Conservation (phyloP, 2,797 vertebrate species). For the Poeciliopsis infans region DNA sequence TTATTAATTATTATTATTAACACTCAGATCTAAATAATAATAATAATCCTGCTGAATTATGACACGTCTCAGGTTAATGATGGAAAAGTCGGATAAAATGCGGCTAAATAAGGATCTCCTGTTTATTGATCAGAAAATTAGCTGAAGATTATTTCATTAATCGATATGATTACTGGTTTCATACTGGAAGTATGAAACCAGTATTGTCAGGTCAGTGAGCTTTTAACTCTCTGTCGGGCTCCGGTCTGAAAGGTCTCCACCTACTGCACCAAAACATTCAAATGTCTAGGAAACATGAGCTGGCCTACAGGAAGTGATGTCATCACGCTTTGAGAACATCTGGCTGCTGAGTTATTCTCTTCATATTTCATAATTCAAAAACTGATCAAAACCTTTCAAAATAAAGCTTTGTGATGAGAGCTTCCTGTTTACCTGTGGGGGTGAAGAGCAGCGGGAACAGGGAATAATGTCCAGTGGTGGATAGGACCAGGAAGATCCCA, state of each 20-base stretch:
- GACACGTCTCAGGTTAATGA: too few relatives aligned
- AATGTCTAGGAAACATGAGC: background rate
- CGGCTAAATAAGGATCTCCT: too few relatives aligned
- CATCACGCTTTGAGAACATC: background rate
- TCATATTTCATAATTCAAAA: background rate
- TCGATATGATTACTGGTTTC: too few relatives aligned
- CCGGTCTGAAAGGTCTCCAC: background rate
- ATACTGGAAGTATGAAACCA: background rate
- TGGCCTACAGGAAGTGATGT: background rate
- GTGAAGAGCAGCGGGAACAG: conserved; percentile 95
- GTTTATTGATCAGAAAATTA: too few relatives aligned
- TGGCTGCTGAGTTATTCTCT: background rate
- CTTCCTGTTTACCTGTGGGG: conserved; percentile 80
- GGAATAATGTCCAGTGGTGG: conserved; percentile 91
- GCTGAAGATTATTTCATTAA: too few relatives aligned
- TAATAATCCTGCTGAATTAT: too few relatives aligned
- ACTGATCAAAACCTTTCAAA: background rate
- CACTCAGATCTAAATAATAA: too few relatives aligned
- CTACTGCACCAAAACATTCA: too few relatives aligned
- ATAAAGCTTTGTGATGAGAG: background rate
- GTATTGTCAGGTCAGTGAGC: background rate
- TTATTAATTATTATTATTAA: too few relatives aligned
- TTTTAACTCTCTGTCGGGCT: background rate
- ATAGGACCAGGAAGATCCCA: conserved; percentile 88
- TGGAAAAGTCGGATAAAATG: too few relatives aligned